Percentiles rank a stretch among this genome's conserved stretches.
Conservation (phyloP, 2,113 vertebrate genomes). For the Sylvilagus bachmani region DNA sequence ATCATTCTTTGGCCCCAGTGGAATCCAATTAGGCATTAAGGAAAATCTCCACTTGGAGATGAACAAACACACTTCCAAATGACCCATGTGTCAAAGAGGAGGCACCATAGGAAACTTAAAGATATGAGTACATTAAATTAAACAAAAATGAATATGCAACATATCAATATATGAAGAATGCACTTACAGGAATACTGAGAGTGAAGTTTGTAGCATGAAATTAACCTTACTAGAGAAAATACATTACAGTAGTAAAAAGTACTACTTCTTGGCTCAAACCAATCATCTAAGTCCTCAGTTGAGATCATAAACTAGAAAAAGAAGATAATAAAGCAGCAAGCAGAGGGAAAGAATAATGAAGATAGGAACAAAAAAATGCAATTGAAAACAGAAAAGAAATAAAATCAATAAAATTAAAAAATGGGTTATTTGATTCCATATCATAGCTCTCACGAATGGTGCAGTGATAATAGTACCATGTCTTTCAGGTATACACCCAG, state of each 20-base stretch:
- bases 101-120: neutral
- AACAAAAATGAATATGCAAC: neutral
- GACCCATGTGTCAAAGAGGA: neutral
- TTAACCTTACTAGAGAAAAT: neutral
- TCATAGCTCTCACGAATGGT: too few relatives aligned
- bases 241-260: too few relatives aligned
- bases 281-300: neutral
- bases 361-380: neutral
- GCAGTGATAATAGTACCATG: too few relatives aligned
- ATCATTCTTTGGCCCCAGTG: neutral
- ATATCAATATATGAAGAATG: neutral
- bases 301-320: neutral
- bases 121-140: neutral
- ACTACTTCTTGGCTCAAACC: neutral
- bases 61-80: neutral
- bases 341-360: neutral
- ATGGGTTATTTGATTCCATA: too few relatives aligned
- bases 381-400: neutral
- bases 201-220: too few relatives aligned
- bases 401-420: neutral
- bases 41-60: neutral
- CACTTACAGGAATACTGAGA: neutral
- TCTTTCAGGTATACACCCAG: too few relatives aligned
- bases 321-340: neutral
- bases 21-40: neutral